Evolutionary conservation across 2,797 vertebrate genomes (phyloP).

Genomic region (Philypnodon macrostomus): DNA sequence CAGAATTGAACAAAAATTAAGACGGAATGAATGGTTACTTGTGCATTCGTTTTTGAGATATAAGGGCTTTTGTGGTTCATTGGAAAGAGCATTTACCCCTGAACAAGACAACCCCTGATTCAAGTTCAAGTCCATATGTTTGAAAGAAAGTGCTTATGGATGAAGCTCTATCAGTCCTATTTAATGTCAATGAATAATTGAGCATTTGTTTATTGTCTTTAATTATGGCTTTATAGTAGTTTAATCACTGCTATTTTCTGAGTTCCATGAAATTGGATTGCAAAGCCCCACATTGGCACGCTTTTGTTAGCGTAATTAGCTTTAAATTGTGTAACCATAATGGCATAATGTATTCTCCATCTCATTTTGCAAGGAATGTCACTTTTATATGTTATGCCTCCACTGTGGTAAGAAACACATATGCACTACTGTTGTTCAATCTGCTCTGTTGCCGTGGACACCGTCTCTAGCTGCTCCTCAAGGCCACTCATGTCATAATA

Average conservation of each 20-base stretch:
- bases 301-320: conserved; percentile 24
- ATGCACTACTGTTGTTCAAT: conserved; percentile 35
- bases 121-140: too few relatives aligned
- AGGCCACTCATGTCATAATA: conserved; percentile 63
- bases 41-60: too few relatives aligned
- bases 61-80: too few relatives aligned
- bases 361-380: conserved; percentile 6
- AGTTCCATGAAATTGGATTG: conserved; percentile 2
- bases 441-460: conserved; percentile 69
- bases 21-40: too few relatives aligned
- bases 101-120: too few relatives aligned
- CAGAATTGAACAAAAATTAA: too few relatives aligned
- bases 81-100: too few relatives aligned
- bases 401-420: conserved; percentile 22
- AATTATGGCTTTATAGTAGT: neutral
- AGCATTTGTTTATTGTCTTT: neutral
- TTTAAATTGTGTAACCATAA: conserved; percentile 10
- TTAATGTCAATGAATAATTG: neutral
- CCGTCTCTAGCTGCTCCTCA: conserved; percentile 56
- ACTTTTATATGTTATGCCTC: conserved; percentile 7
- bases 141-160: neutral
- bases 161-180: neutral
- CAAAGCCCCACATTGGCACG: neutral
- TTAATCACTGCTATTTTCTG: conserved; percentile 22
- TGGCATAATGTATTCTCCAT: conserved; percentile 5